Evolutionary conservation across 2,888 invertebrate genomes (phyloP), one percentile per base, ranked within the genome.

Genomic region (Ochropacha duplaris): DNA sequence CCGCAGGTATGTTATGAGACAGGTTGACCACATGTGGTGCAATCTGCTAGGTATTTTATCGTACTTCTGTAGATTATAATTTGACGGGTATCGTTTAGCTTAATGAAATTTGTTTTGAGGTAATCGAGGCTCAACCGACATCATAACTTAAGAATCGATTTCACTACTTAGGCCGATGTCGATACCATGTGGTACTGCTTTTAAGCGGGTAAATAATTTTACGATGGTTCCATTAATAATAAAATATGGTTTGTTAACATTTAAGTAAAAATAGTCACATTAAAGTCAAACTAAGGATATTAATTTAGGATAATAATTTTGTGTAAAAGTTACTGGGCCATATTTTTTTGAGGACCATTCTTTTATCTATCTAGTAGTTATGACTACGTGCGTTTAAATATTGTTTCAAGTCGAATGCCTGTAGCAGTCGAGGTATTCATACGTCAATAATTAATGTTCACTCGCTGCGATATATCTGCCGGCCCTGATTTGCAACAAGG

Each of bases 1-100:
- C 92, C 91, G 78, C 77, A 78, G 84, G 86, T 89, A 88, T 88
- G 84, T 86, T 89, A 88, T 88, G 88, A 84, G 90, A 90, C 92
- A 92, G 92, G 92, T 92, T 91, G 90, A 89, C 92, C 92, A 89
- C 91, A 92, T 92, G 89, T 87, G 92, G 88, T 67, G 84, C 88
- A 88, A 88, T 91, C 89, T 90, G 90, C 81, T 78, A 84, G 74
- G 79, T 83, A 87, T 84, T 84, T 87, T 85, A 84, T 88, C 72
- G 82, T 82, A 81, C 79, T 81, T 81, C 88, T 85, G 84, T 69
- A 78, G 81, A 82, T 86, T 84, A 83, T 81, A 83, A 83, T 86
- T 81, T 85, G 86, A 86, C 85, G 81, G 82, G 76, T 66, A 72
- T 73, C 77, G 72, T 80, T 79, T 81, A 78, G 79, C 74, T 81